Evolutionary conservation across 2,113 vertebrate species (phyloP).

Genomic region (Oryzias melastigma): DNA sequence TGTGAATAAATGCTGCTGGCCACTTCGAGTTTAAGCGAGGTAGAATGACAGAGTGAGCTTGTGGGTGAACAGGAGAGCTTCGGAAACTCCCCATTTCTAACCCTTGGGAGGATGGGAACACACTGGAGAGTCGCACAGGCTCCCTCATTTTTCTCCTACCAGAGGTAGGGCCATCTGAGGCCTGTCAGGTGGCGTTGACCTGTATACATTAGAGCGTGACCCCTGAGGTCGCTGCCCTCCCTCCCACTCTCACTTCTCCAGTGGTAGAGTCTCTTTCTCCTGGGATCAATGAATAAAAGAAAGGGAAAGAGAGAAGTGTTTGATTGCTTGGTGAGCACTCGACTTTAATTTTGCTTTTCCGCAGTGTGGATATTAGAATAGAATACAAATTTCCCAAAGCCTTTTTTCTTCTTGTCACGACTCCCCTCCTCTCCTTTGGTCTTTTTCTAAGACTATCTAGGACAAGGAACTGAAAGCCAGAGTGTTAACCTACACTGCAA

Average conservation of each 20-base stretch:
- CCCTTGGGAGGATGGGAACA: conserved; percentile 15
- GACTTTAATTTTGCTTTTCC: conserved; percentile 30
- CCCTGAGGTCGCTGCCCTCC: conserved; percentile 19
- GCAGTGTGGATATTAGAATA: conserved; percentile 19
- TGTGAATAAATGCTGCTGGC: conserved; percentile 8
- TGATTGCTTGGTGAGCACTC: conserved; percentile 39
- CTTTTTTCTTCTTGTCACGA: conserved; percentile 5
- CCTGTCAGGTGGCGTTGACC: conserved; percentile 50
- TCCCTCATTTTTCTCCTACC: conserved; percentile 17
- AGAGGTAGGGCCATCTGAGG: conserved; percentile 16
- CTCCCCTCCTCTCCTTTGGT: conserved; percentile 16
- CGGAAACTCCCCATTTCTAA: conserved; percentile 39
- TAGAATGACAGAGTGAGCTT: not conserved
- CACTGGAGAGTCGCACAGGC: conserved; percentile 17
- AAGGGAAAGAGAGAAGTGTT: conserved; percentile 24
- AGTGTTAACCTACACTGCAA: conserved; percentile 32
- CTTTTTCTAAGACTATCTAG: conserved; percentile 35
- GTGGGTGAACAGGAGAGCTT: conserved; percentile 5
- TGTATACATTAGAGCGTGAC: conserved; percentile 52
- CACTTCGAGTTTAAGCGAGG: conserved; percentile 14
- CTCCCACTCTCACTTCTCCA: conserved; percentile 14
- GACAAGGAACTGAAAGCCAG: conserved; percentile 29
- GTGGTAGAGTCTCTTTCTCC: conserved; percentile 36
- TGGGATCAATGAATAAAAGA: conserved; percentile 52
- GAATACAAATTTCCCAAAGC: conserved; percentile 13